Evolutionary conservation across 2,797 vertebrate species (phyloP).

Genomic region (Galago senegalensis): DNA sequence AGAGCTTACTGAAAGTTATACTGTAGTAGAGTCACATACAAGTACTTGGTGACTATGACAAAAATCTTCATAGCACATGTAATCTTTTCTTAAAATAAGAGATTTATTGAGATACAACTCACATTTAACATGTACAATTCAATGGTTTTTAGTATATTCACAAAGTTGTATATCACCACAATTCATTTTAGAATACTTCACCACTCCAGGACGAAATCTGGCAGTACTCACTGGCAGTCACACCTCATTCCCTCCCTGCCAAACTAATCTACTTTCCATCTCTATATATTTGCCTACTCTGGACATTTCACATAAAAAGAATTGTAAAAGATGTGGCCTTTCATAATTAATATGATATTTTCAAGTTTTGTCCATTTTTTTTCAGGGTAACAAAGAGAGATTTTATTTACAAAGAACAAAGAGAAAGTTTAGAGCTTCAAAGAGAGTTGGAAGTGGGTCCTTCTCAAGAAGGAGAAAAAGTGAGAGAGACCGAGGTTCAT

Average conservation of each 20-base stretch:
- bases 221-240: not conserved
- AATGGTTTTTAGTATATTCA: not conserved
- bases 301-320: not conserved
- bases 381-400: too few species aligned
- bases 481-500: not conserved
- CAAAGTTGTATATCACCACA: not conserved
- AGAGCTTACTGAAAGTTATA: not conserved
- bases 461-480: too few species aligned
- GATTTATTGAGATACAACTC: slow-evolving; percentile 5
- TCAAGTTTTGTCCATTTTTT: not conserved
- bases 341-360: not conserved
- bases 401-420: too few species aligned
- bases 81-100: not conserved
- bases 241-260: not conserved
- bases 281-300: not conserved
- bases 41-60: not conserved
- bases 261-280: not conserved
- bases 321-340: not conserved
- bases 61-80: not conserved
- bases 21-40: not conserved
- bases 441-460: too few species aligned
- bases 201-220: not conserved
- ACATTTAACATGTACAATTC: slow-evolving; percentile 21
- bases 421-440: too few species aligned
- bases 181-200: not conserved